These are phyloP conservation scores for Phycodurus eques DNA, from an alignment of 2,113 vertebrate genomes.

Conservation along the genomic window DNA sequence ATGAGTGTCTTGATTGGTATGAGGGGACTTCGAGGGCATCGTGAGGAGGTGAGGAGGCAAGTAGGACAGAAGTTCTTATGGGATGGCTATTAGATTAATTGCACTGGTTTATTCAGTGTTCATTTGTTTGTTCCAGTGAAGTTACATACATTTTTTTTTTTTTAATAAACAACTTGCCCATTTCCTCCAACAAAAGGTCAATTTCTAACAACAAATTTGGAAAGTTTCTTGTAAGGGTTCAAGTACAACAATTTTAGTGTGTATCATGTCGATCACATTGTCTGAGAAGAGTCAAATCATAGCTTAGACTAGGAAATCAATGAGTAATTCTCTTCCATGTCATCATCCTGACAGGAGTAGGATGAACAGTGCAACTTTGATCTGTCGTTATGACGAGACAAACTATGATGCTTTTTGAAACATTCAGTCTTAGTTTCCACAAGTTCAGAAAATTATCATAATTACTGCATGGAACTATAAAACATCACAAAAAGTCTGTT, in stretches of 20 bases:
- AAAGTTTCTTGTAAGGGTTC: constrained; percentile 7
- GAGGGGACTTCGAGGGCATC: constrained; percentile 33
- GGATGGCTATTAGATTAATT: neutral
- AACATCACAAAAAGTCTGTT: no score
- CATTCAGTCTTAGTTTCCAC: no score
- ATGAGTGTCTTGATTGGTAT: constrained; percentile 45
- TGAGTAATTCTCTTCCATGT: no score
- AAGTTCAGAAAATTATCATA: no score
- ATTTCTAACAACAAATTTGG: neutral
- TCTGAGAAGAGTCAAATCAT: no score
- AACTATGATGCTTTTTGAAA: no score
- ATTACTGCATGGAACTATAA: no score
- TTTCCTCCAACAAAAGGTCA: neutral
- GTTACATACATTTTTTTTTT: neutral
- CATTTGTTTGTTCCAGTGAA: constrained; percentile 1
- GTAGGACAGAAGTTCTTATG: constrained; percentile 17
- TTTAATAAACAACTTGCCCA: neutral
- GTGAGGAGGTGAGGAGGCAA: constrained; percentile 11
- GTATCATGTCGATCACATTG: neutral
- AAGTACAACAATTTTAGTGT: neutral
- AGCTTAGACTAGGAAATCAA: no score
- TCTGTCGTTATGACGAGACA: no score
- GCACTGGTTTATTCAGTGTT: neutral
- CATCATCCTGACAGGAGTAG: no score
- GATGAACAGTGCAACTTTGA: no score